These are phyloP conservation scores for Pseudopipra pipra DNA, from an alignment of 2,113 vertebrate genomes.

Conservation along the genomic window DNA sequence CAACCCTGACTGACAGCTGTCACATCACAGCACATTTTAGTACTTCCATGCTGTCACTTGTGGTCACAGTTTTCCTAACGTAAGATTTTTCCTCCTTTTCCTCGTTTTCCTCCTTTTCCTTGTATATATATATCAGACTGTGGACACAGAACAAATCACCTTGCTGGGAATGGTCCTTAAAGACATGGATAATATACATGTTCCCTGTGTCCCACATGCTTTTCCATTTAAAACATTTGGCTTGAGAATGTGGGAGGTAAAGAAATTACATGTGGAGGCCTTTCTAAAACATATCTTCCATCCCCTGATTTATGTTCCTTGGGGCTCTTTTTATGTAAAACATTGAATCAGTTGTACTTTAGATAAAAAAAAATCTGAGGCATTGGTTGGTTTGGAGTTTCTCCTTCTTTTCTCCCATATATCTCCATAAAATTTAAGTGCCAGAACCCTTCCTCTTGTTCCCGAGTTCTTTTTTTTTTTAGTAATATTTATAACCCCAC, in stretches of 20 bases:
- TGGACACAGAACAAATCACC: background rate
- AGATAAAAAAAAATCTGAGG: conserved; percentile 46
- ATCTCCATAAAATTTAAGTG: background rate
- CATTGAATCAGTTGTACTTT: background rate
- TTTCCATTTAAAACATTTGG: conserved; percentile 20
- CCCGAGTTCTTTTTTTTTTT: background rate
- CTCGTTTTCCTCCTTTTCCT: background rate
- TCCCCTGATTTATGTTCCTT: conserved; percentile 16
- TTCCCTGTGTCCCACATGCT: background rate
- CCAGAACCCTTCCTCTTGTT: background rate
- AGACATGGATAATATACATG: background rate
- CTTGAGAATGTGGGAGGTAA: background rate
- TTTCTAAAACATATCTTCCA: background rate
- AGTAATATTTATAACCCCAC: background rate
- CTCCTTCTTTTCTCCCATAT: background rate
- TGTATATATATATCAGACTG: background rate
- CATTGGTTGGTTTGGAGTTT: background rate
- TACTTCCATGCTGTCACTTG: background rate
- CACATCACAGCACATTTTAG: background rate
- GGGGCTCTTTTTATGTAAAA: conserved; percentile 24
- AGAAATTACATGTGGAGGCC: background rate
- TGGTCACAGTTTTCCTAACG: background rate
- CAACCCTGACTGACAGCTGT: background rate
- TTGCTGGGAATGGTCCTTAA: background rate
- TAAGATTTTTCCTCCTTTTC: background rate